Evolutionary conservation across 2,797 vertebrate species (phyloP), one percentile per base, ranked within the genome.

Genomic region (Protonibea diacanthus): DNA sequence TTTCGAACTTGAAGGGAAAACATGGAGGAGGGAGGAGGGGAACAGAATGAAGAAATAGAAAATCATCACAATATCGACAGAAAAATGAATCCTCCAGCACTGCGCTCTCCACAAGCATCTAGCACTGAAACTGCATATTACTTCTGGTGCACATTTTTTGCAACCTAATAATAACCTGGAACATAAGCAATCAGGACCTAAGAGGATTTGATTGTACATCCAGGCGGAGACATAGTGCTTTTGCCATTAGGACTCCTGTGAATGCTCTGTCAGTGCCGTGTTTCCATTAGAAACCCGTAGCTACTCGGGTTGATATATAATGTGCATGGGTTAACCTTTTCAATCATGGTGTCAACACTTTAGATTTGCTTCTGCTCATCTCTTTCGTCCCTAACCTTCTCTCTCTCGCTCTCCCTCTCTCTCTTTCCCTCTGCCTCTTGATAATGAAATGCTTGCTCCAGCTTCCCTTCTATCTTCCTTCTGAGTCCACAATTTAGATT

Each of bases 401-500:
- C 89, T 76, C 86, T 78, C 85, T 74, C 88, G 23, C 77, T 20
- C 83, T 93, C 78, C 49, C 80, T 11, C 83, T 42, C 86, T 18
- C 82, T 68, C 84, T 47, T 61, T 62, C 96, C 93, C 95, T 95
- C 92, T 93, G 95, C 92, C 96, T 97, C 96, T 97, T 96, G 97
- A 98, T 98, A 99, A 99, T 98, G 97, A 99, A 99, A 99, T 97
- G 97, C 97, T 98, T 98, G 97, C 97, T 98, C 97, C 96, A 95
- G 97, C 97, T 99, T 98, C 97, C 97, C 97, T 98, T 98, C 97
- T 98, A 98, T 99, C 98, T 98, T 97, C 97, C 97, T 98, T 97
- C 97, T 96, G 97, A 98, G 97, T 99, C 97, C 97, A 98, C 97
- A 99, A 98, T 99, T 99, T 99, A 98, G 97, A 99, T 99, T 99